Conservation (phyloP, 2,888 invertebrate genomes). For the Drosophila leonis region DNA sequence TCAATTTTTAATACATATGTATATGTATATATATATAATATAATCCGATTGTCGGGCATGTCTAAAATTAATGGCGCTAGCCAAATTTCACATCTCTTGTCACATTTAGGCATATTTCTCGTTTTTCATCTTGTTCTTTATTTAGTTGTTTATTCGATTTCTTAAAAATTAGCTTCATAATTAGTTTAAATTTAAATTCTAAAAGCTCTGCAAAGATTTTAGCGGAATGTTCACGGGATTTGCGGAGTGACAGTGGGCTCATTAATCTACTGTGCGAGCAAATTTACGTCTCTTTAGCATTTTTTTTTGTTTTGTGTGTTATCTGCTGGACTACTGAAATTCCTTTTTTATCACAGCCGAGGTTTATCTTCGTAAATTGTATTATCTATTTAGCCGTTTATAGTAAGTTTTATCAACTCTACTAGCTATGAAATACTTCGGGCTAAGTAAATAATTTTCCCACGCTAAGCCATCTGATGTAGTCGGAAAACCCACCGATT, state of each 20-base stretch:
- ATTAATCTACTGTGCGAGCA: constrained; percentile 43
- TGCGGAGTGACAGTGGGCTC: constrained; percentile 54
- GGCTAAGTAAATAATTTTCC: constrained; percentile 67
- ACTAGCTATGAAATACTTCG: constrained; percentile 6
- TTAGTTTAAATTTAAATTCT: constrained; percentile 68
- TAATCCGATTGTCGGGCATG: constrained; percentile 59
- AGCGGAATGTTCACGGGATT: constrained; percentile 29
- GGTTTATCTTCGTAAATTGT: constrained; percentile 35
- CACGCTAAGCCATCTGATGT: constrained; percentile 63
- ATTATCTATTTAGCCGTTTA: constrained; percentile 35
- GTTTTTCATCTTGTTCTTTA: constrained; percentile 50
- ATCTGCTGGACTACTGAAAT: constrained; percentile 49
- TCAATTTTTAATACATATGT: constrained; percentile 31
- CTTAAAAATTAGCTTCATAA: constrained; percentile 64
- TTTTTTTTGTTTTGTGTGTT: constrained; percentile 16
- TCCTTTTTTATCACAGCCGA: constrained; percentile 20
- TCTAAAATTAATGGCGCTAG: constrained; percentile 59
- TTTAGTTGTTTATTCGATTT: constrained; percentile 39
- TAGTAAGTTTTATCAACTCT: constrained; percentile 18
- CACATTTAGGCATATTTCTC: constrained; percentile 57
- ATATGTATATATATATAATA: constrained; percentile 12
- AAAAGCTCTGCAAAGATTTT: constrained; percentile 43
- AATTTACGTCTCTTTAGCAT: constrained; percentile 7
- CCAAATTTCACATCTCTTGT: constrained; percentile 50
- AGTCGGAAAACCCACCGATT: constrained; percentile 37